Evolutionary conservation across 2,113 vertebrate genomes (phyloP), one percentile per base, ranked within the genome.

Genomic region (Dasyprocta punctata): DNA sequence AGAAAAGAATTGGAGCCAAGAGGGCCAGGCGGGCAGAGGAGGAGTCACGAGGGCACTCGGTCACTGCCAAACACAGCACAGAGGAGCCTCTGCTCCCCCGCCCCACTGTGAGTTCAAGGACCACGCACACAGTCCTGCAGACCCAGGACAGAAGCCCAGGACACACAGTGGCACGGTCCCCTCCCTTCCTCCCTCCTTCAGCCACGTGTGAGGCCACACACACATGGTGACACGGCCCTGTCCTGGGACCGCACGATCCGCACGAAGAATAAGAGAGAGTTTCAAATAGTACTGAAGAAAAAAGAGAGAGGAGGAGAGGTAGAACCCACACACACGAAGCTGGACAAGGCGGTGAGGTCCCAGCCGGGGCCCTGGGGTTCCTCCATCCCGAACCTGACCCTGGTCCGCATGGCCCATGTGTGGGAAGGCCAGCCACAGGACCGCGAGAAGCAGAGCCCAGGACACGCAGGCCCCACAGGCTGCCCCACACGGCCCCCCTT

Each of bases 401-500:
- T 0, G 1, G 11, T 38, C 71, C 17, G 54, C 10, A 7, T 33
- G 12, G 80, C 67, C 6, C 3, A 7, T 1, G 7, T 10, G 9
- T 20, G 60, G 1, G 30, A 26, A 63, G 13, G 26, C 71, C 22
- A 20, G 19, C 20, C 47, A 26, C 7, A 36, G 30, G 33, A 9
- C 14, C 9, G 0, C 0, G 4, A 33, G 2, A 1, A 7, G 26
- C 22, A 12, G n/a, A 44, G 60, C 61, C 38, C 7, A 1, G 4
- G 2, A 5, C 7, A 7, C 28, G 1, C 0, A 0, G 0, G 44
- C 3, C 41, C 16, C 44, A 0, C 1, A 0, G 0, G 0, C 8
- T 6, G 30, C 0, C 0, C 7, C 0, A 0, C 28, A 1, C 7
- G 0, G 75, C 33, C 13, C 36, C 3, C 77, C 49, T 54, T 28